phyloP scores from a whole-genome alignment of 2,797 vertebrate species.

The Myoxocephalus aenaeus region DNA sequence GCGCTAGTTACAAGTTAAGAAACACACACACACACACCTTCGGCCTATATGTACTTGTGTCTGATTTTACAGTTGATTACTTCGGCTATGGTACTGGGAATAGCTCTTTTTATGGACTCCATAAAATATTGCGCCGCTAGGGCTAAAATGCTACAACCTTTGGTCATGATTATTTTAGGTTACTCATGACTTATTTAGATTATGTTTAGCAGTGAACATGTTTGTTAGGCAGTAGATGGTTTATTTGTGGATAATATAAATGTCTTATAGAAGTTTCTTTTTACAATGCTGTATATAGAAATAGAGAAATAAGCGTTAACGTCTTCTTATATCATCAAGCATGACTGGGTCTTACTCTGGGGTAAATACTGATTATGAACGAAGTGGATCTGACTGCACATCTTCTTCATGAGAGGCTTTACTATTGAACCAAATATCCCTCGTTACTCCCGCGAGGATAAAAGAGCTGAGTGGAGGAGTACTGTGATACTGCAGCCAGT shows the following conservation, averaged over 20 bases:
- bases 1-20: no score
- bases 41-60: neutral
- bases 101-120: neutral
- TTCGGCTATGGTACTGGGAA: neutral
- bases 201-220: neutral
- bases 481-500: conserved; percentile 36
- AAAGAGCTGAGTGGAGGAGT: conserved; percentile 37
- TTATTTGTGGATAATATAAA: neutral
- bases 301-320: neutral
- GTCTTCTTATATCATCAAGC: neutral
- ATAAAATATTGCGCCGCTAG: neutral
- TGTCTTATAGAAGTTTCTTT: neutral
- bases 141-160: neutral
- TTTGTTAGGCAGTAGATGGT: neutral
- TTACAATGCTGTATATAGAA: neutral
- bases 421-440: conserved; percentile 28
- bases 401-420: conserved; percentile 42
- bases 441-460: conserved; percentile 26
- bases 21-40: neutral
- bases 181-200: neutral
- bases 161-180: neutral
- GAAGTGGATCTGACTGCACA: conserved; percentile 11
- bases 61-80: neutral
- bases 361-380: neutral
- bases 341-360: neutral